Percentiles rank a stretch among this genome's conserved stretches.
These are phyloP conservation scores for Xestoiulus laeticollis DNA, from an alignment of 2,888 invertebrate genomes.

Conservation along the genomic window DNA sequence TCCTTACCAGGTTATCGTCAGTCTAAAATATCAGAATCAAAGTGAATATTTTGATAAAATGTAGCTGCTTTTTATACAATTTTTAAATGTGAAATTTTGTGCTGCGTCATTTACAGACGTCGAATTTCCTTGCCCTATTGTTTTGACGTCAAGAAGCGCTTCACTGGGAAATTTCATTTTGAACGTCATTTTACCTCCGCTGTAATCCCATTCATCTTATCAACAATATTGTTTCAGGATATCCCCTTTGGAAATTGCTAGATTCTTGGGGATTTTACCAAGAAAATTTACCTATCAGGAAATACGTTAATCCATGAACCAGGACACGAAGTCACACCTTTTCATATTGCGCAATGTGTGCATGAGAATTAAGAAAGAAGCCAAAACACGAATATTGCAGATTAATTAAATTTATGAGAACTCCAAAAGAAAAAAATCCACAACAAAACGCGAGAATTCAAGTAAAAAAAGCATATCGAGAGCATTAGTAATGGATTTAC, in stretches of 20 bases:
- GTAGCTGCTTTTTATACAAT: neutral
- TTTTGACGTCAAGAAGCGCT: neutral
- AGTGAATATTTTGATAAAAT: neutral
- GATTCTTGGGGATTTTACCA: neutral
- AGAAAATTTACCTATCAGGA: neutral
- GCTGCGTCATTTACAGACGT: neutral
- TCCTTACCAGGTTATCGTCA: neutral
- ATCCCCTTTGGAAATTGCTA: neutral
- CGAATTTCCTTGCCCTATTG: neutral
- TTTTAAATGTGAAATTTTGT: neutral
- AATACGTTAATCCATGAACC: neutral
- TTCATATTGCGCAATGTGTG: neutral
- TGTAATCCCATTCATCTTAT: neutral
- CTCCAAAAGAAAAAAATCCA: neutral
- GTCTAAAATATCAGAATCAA: neutral
- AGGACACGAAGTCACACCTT: neutral
- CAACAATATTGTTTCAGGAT: slow-evolving; percentile 4
- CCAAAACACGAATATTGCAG: neutral
- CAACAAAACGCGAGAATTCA: neutral
- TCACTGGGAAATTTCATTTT: neutral
- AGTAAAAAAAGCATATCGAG: neutral
- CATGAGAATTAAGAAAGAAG: neutral
- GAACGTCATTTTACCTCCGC: neutral
- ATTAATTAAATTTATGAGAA: neutral
- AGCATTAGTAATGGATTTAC: neutral